Evolutionary conservation across 2,797 vertebrate genomes (phyloP).

Genomic region (Cyclura pinguis): DNA sequence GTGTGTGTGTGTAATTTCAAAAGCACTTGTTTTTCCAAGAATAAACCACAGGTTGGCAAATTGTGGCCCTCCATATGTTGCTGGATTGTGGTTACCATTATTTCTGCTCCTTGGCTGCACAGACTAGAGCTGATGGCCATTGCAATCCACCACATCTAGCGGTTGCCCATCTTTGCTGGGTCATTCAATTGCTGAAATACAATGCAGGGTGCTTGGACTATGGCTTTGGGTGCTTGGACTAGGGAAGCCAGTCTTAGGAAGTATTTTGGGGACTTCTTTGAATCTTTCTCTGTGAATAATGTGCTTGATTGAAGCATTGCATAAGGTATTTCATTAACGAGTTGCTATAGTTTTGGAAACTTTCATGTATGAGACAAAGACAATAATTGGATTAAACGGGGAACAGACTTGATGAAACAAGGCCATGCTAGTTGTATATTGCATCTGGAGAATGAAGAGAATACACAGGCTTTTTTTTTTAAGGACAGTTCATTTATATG

Average conservation of each 20-base stretch:
- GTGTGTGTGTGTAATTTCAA: background rate
- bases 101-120: background rate
- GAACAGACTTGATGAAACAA: background rate
- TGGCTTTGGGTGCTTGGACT: background rate
- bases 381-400: background rate
- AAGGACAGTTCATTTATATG: background rate
- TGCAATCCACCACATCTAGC: background rate
- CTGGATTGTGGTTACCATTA: background rate
- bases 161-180: background rate
- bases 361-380: background rate
- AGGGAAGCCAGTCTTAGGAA: constrained; percentile 57
- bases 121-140: background rate
- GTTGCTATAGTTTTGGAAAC: constrained; percentile 42
- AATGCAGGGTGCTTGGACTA: background rate
- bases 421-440: background rate
- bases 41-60: background rate
- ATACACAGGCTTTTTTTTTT: background rate
- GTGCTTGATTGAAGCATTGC: constrained; percentile 42
- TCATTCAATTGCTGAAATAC: constrained; percentile 62
- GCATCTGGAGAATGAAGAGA: background rate
- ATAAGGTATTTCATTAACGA: constrained; percentile 54
- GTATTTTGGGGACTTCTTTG: background rate
- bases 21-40: constrained; percentile 46
- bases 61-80: background rate
- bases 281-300: constrained; percentile 8